Conservation (phyloP, 35 echinoderm and acorn worm species). For the Heliocidaris erythrogramma region DNA sequence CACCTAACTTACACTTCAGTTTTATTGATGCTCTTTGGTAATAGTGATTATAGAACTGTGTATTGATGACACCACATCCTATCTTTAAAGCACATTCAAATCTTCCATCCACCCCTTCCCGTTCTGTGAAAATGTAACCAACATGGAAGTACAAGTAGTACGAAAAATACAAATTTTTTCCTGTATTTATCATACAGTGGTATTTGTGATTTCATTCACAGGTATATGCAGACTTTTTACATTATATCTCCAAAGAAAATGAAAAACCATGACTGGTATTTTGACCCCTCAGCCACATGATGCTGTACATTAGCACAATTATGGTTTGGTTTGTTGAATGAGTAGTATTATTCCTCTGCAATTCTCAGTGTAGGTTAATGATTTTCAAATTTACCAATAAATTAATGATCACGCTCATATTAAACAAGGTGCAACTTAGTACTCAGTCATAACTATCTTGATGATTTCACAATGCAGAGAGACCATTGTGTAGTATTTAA, state of each 20-base stretch:
- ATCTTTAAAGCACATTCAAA: background rate
- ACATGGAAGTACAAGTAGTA: background rate
- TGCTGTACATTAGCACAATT: background rate
- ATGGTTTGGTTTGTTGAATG: background rate
- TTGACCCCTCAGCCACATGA: background rate
- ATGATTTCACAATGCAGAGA: background rate
- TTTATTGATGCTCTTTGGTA: background rate
- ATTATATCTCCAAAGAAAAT: too few species aligned
- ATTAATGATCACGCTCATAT: background rate
- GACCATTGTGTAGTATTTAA: background rate
- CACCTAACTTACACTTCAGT: background rate
- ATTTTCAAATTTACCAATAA: background rate
- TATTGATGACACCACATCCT: background rate
- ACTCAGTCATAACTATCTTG: background rate
- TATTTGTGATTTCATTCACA: background rate
- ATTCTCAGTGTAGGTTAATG: background rate
- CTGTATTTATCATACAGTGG: background rate
- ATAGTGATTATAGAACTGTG: background rate
- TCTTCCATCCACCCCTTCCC: background rate
- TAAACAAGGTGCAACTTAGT: constrained; percentile 2
- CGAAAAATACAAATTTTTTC: background rate
- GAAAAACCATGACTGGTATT: background rate
- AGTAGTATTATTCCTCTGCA: background rate
- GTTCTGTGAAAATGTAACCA: background rate
- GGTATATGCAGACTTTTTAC: too few species aligned